Percentiles rank a stretch among this genome's conserved stretches.
Evolutionary conservation across 2,888 invertebrate genomes (phyloP).

Genomic region (Drosophila mercatorum): DNA sequence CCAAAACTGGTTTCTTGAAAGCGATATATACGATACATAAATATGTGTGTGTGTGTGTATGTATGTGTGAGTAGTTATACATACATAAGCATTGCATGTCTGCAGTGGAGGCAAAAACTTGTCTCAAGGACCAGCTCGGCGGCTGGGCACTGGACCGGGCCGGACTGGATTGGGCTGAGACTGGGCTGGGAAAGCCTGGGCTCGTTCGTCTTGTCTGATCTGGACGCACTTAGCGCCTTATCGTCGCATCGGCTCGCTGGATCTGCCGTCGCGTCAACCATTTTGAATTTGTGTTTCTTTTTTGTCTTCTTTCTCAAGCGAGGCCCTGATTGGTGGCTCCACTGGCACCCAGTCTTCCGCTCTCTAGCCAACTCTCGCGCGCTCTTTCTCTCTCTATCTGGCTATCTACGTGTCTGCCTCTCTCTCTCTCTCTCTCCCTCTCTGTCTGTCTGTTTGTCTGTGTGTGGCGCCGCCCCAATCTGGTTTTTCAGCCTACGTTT

Average conservation of each 20-base stretch:
- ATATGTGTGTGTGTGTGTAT: neutral
- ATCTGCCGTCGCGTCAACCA: slow-evolving; percentile 58
- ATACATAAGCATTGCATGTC: neutral
- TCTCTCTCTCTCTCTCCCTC: neutral
- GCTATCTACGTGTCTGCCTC: neutral
- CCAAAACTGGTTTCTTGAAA: slow-evolving; percentile 28
- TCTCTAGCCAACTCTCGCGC: neutral
- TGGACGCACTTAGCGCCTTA: slow-evolving; percentile 57
- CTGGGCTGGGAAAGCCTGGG: slow-evolving; percentile 20
- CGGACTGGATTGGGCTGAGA: neutral
- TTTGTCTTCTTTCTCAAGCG: neutral
- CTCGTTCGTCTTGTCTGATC: slow-evolving; percentile 50
- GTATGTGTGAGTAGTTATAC: neutral
- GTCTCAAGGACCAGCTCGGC: slow-evolving; percentile 29
- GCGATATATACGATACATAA: slow-evolving; percentile 4
- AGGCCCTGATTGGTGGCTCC: slow-evolving; percentile 82
- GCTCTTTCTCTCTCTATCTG: neutral
- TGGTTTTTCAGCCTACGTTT: slow-evolving; percentile 74
- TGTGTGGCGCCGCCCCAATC: slow-evolving; percentile 85
- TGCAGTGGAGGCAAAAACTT: slow-evolving; percentile 9
- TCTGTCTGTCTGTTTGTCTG: slow-evolving; percentile 20
- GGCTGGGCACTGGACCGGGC: neutral
- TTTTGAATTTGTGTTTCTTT: slow-evolving; percentile 51
- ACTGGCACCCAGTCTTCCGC: slow-evolving; percentile 28
- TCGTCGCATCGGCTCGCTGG: slow-evolving; percentile 47